Conservation (phyloP, 2,888 invertebrate species). For the Troglohyphantes excavatus region DNA sequence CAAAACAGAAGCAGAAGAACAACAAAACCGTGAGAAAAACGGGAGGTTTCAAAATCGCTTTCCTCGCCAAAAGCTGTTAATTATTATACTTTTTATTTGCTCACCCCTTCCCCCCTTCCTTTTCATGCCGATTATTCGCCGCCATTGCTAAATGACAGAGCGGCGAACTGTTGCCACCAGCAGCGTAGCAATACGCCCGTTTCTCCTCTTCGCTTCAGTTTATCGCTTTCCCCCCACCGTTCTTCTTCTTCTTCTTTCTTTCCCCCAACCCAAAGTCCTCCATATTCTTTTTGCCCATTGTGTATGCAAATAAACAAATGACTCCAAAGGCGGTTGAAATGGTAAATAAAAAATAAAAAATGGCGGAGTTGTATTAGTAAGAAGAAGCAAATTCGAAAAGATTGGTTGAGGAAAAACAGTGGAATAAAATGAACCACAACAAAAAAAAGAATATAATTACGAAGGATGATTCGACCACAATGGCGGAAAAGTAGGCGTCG, state of each 20-base stretch:
- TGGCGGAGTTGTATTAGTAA: too few relatives aligned
- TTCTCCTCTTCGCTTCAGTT: slow-evolving; percentile 17
- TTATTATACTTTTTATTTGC: slow-evolving; percentile 10
- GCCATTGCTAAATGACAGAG: slow-evolving; percentile 27
- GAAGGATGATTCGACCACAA: background rate
- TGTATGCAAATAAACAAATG: slow-evolving; percentile 45
- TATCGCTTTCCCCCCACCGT: background rate
- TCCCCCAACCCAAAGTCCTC: too few relatives aligned
- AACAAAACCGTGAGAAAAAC: slow-evolving; percentile 16
- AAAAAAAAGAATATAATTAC: background rate
- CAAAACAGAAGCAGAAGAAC: slow-evolving; percentile 2
- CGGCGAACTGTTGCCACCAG: slow-evolving; percentile 27
- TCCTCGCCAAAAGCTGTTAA: background rate
- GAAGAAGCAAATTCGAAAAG: too few relatives aligned
- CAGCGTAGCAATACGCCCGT: slow-evolving; percentile 6
- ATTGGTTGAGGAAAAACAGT: background rate
- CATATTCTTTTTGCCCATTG: background rate
- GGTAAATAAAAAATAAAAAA: too few relatives aligned
- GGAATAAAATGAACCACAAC: background rate
- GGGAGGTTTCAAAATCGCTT: background rate
- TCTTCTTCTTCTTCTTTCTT: too few relatives aligned
- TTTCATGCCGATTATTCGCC: slow-evolving; percentile 10
- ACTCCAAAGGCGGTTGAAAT: background rate
- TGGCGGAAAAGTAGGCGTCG: background rate
- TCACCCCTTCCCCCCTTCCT: too few relatives aligned